Conservation (phyloP, 1,140 invertebrate species). For the Littorina saxatilis region DNA sequence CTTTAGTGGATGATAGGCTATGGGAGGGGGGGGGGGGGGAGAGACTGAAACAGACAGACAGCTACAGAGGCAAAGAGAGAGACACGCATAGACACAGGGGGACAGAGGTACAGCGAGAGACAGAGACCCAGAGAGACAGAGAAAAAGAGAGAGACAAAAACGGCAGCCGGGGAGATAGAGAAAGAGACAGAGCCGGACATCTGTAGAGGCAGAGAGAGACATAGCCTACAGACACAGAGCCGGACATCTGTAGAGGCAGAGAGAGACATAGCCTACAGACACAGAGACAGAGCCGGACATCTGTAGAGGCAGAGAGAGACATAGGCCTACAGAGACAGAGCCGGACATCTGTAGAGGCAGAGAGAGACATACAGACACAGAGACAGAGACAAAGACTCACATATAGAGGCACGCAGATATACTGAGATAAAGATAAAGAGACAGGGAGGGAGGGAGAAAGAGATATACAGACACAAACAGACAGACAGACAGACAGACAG, state of each 20-base stretch:
- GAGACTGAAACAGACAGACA: slow-evolving; percentile 4
- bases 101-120: slow-evolving; percentile 28
- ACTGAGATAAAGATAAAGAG: neutral
- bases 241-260: neutral
- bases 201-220: too few species aligned
- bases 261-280: neutral
- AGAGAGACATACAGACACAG: neutral
- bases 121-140: slow-evolving; percentile 26
- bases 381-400: neutral
- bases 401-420: neutral
- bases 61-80: slow-evolving; percentile 6
- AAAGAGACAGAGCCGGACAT: neutral
- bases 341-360: neutral
- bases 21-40: neutral
- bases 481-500: too few species aligned
- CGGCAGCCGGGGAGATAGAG: neutral
- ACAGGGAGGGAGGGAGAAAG: too few species aligned
- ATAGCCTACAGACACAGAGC: neutral
- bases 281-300: neutral
- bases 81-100: neutral
- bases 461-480: too few species aligned
- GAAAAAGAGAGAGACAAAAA: neutral
- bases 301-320: neutral
- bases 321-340: neutral
- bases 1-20: neutral